Evolutionary conservation across 2,888 invertebrate species (phyloP).

Genomic region (Oegoconia quadripuncta): DNA sequence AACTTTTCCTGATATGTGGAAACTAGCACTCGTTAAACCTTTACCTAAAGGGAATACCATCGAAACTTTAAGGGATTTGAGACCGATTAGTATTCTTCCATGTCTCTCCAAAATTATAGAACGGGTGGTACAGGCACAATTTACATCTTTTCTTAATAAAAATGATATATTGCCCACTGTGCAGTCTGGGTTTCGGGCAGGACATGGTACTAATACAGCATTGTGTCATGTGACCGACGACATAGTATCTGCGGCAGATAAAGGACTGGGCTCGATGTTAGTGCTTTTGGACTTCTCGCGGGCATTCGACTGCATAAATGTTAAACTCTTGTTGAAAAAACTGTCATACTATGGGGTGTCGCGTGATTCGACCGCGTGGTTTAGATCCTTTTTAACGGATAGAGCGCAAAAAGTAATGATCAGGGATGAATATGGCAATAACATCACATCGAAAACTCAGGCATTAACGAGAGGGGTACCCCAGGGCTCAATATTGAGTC

Average conservation of each 20-base stretch:
- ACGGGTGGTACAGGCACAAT: constrained; percentile 10
- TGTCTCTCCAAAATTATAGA: constrained; percentile 15
- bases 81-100: constrained; percentile 11
- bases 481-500: too few species aligned
- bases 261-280: neutral
- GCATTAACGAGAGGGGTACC: too few species aligned
- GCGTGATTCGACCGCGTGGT: too few species aligned
- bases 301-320: too few species aligned
- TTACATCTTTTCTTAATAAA: constrained; percentile 1
- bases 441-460: too few species aligned
- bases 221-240: constrained; percentile 9
- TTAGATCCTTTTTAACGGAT: too few species aligned
- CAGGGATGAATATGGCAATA: too few species aligned
- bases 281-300: constrained; percentile 8
- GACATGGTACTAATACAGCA: constrained; percentile 8
- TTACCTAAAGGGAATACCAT: constrained; percentile 1
- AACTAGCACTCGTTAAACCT: neutral
- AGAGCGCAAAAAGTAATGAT: too few species aligned
- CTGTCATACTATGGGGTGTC: too few species aligned
- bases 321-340: too few species aligned
- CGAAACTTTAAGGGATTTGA: neutral
- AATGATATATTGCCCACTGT: constrained; percentile 4
- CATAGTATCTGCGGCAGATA: constrained; percentile 4
- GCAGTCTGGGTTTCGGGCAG: constrained; percentile 12
- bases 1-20: neutral